phyloP scores from a whole-genome alignment of 2,113 vertebrate species.

The Lanius collurio region DNA sequence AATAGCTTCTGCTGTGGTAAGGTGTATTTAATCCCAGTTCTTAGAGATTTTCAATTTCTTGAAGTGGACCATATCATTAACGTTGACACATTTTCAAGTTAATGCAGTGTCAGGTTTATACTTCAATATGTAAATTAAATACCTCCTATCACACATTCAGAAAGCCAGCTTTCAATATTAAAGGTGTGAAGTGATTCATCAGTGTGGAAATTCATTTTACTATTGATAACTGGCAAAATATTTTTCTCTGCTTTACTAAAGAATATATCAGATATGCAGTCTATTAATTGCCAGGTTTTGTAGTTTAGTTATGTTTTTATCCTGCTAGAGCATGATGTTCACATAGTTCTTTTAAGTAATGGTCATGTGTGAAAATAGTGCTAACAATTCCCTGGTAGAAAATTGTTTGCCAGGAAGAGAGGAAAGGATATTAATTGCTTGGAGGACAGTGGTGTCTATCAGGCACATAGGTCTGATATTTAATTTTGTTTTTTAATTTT shows the following conservation, averaged over 20 bases:
- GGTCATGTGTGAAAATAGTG: neutral
- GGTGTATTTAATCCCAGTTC: neutral
- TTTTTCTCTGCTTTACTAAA: neutral
- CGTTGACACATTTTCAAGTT: neutral
- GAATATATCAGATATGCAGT: fast-evolving
- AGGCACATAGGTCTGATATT: neutral
- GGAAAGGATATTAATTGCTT: neutral
- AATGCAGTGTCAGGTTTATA: neutral
- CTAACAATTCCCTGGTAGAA: neutral
- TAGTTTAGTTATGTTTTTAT: neutral
- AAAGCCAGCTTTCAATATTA: neutral
- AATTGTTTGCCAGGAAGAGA: neutral
- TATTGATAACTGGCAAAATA: neutral
- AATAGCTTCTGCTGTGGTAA: neutral
- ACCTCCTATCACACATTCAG: neutral
- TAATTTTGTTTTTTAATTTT: neutral
- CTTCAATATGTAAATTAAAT: conserved; percentile 8
- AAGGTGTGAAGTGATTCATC: neutral
- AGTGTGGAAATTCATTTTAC: neutral
- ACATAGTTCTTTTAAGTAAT: neutral
- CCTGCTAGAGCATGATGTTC: neutral
- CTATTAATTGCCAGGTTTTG: neutral
- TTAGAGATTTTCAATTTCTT: neutral
- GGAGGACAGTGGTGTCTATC: neutral
- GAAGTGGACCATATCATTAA: neutral